A percentile compares a stretch with the other conserved stretches of the same genome.
Evolutionary conservation across 2,113 vertebrate genomes (phyloP).

Genomic region (Dicrurus megarhynchus): DNA sequence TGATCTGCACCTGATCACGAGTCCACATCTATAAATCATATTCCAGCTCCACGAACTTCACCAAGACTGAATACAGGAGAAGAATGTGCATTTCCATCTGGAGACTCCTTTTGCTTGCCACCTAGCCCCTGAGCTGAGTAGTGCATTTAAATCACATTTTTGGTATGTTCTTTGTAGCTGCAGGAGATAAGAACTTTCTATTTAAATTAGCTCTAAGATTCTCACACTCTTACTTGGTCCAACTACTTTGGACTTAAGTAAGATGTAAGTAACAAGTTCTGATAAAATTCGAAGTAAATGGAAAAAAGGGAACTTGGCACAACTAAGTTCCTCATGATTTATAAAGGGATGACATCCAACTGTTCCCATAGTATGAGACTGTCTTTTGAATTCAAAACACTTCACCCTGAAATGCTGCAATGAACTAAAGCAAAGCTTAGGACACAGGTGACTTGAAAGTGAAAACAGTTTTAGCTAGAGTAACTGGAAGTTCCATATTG

Average conservation of each 20-base stretch:
- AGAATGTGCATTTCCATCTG: accelerated
- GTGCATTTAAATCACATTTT: neutral
- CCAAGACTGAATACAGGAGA: neutral
- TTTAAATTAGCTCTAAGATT: neutral
- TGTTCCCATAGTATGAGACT: neutral
- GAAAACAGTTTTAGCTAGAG: neutral
- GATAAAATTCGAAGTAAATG: neutral
- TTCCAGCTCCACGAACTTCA: neutral
- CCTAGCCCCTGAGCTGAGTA: neutral
- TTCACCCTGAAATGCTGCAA: neutral
- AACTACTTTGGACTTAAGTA: neutral
- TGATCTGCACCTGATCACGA: accelerated
- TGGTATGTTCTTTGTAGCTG: accelerated
- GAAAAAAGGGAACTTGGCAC: neutral
- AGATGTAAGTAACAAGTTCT: neutral
- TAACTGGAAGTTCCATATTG: neutral
- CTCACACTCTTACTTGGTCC: neutral
- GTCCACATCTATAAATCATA: neutral
- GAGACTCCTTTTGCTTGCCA: neutral
- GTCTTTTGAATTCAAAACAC: neutral
- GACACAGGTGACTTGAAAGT: neutral
- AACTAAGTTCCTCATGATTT: neutral
- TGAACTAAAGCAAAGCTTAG: neutral
- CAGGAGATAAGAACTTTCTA: neutral
- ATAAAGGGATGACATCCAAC: neutral